These are phyloP conservation scores for Charina bottae DNA, from an alignment of 2,113 vertebrate genomes.

Conservation along the genomic window DNA sequence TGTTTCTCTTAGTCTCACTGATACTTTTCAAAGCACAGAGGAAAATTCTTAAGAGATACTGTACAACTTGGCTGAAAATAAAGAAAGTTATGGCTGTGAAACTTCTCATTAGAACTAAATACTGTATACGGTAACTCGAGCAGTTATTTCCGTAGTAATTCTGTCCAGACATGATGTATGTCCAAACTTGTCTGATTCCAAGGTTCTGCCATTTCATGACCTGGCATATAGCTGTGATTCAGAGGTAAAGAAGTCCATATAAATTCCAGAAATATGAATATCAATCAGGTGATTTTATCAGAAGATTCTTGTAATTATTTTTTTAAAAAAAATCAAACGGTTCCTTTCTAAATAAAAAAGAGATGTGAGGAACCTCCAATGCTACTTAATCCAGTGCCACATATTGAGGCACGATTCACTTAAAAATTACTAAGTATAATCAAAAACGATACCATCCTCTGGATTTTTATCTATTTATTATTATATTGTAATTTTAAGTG, in stretches of 20 bases:
- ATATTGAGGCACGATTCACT: background rate
- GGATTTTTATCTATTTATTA: too few species aligned
- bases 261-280: slow-evolving; percentile 61
- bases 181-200: slow-evolving; percentile 52
- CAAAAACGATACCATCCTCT: too few species aligned
- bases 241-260: slow-evolving; percentile 61
- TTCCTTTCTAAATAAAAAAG: slow-evolving; percentile 10
- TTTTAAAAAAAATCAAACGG: background rate
- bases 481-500: too few species aligned
- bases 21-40: slow-evolving; percentile 34
- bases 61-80: slow-evolving; percentile 52
- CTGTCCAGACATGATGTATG: slow-evolving; percentile 60
- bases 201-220: slow-evolving; percentile 65
- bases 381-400: background rate
- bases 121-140: slow-evolving; percentile 51
- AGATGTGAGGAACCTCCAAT: background rate
- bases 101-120: slow-evolving; percentile 53
- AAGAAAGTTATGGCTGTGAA: slow-evolving; percentile 51
- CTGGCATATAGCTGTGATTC: slow-evolving; percentile 59
- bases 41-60: slow-evolving; percentile 43
- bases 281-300: background rate
- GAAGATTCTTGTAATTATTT: background rate
- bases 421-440: background rate
- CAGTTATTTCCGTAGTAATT: slow-evolving; percentile 52
- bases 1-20: background rate